Evolutionary conservation across 2,888 invertebrate species (phyloP), one percentile per base, ranked within the genome.

Genomic region (Rhingia rostrata): DNA sequence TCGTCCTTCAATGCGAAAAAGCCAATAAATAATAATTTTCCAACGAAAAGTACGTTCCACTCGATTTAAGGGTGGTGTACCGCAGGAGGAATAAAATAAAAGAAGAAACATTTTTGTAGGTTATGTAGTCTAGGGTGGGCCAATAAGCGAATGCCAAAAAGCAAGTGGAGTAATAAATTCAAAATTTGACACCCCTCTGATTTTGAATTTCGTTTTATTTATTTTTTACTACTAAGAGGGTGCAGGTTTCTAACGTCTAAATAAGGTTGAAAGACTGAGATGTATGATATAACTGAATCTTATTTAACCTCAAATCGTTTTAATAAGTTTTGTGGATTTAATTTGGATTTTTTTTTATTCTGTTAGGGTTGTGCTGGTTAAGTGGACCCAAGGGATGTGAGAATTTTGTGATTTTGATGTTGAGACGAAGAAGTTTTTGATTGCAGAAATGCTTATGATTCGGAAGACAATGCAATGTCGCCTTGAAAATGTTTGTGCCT

Each of bases 21-120:
- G 54, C 63, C 78, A 83, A 83, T 83, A 83, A 83, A 83, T 83
- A 83, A 83, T 83, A 83, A 83, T 83, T 83, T 78, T 60, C 58
- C 35, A 78, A 78, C 78, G 78, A 67, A 78, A 61, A 83, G 70
- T 78, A 73, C 78, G 78, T 83, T 83, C 78, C 78, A 78, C 83
- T 84, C 70, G 80, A 84, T 84, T 84, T 84, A 75, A 84, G 84
- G 74, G 84, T 70, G 74, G 75, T 56, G 66, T 79, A 41, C 58
- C 64, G 51, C 51, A 43, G 35, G 14, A 41, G 12, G 33, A 54
- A 53, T 3, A 45, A 60, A 61, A 54, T 32, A 47, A 39, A 49
- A 22, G 35, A 30, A 41, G 43, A 37, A 37, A 66, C 30, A 35
- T 37, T 22, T 2, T 22, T 2, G 22, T 22, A 2, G 39, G 35